Conservation (phyloP, 2,888 invertebrate species). For the Pseudococcus viburni region DNA sequence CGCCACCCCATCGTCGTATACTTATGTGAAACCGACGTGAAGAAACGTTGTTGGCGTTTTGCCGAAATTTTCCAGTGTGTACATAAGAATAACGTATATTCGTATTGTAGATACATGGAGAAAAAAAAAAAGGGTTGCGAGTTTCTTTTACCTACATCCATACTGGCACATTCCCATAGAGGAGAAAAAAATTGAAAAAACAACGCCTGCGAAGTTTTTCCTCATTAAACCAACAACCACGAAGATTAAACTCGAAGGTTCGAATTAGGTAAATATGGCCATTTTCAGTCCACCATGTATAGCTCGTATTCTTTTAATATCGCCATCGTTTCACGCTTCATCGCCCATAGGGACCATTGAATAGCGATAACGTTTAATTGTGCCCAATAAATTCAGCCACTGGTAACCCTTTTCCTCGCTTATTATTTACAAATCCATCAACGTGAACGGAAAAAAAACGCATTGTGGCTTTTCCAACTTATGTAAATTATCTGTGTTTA, state of each 20-base stretch:
- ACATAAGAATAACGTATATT: background rate
- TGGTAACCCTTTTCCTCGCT: slow-evolving; percentile 2
- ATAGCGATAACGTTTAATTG: slow-evolving; percentile 52
- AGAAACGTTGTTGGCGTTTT: slow-evolving; percentile 3
- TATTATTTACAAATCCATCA: slow-evolving; percentile 46
- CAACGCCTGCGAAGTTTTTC: background rate
- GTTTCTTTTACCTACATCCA: too few species aligned
- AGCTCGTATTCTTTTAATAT: slow-evolving; percentile 20
- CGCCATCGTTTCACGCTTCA: slow-evolving; percentile 37
- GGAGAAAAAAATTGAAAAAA: slow-evolving; percentile 13
- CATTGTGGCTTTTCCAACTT: slow-evolving; percentile 3
- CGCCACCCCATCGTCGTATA: background rate
- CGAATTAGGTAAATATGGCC: slow-evolving; percentile 36
- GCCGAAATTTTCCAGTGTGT: slow-evolving; percentile 23
- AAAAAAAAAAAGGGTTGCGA: too few species aligned
- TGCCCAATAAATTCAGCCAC: slow-evolving; percentile 2
- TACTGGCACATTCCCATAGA: background rate
- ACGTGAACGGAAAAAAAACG: background rate
- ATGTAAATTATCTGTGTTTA: slow-evolving; percentile 44
- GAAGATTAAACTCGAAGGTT: slow-evolving; percentile 6
- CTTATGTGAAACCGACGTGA: background rate
- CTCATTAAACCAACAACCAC: slow-evolving; percentile 34
- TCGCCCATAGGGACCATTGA: slow-evolving; percentile 25
- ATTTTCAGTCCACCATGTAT: background rate
- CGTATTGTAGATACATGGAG: background rate